Percentiles rank a stretch among this genome's conserved stretches.
Evolutionary conservation across 2,888 invertebrate species (phyloP).

Genomic region (Dexiosoma caninum): DNA sequence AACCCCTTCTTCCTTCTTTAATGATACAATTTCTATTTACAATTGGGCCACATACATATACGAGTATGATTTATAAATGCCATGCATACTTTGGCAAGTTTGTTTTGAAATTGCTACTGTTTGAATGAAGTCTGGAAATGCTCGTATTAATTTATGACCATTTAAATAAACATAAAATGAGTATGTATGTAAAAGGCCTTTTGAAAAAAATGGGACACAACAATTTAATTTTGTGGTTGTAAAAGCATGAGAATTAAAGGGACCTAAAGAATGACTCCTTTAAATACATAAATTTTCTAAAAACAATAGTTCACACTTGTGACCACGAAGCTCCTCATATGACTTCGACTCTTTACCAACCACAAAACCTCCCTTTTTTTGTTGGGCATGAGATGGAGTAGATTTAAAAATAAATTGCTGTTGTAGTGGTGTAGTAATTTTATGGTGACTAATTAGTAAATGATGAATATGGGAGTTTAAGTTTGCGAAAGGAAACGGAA

Average conservation of each 20-base stretch:
- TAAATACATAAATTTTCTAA: conserved; percentile 23
- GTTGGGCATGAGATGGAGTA: conserved; percentile 5
- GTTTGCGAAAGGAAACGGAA: background rate
- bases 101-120: conserved; percentile 14
- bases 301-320: conserved; percentile 72
- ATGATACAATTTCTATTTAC: background rate
- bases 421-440: conserved; percentile 65
- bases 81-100: conserved; percentile 48
- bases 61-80: background rate
- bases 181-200: no score
- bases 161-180: conserved; percentile 61
- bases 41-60: conserved; percentile 28
- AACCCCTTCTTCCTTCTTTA: background rate
- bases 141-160: conserved; percentile 63
- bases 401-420: conserved; percentile 10
- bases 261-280: conserved; percentile 12
- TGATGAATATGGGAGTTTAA: conserved; percentile 71
- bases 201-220: conserved; percentile 72
- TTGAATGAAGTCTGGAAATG: conserved; percentile 32
- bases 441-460: conserved; percentile 75
- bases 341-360: conserved; percentile 34
- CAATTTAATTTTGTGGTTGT: conserved; percentile 73
- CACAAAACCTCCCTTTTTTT: conserved; percentile 39
- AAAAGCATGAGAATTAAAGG: conserved; percentile 16
- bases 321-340: conserved; percentile 65